Percentiles rank a stretch among this genome's conserved stretches.
Evolutionary conservation across 2,888 invertebrate species (phyloP).

Genomic region (Acrocyrtus sp.): DNA sequence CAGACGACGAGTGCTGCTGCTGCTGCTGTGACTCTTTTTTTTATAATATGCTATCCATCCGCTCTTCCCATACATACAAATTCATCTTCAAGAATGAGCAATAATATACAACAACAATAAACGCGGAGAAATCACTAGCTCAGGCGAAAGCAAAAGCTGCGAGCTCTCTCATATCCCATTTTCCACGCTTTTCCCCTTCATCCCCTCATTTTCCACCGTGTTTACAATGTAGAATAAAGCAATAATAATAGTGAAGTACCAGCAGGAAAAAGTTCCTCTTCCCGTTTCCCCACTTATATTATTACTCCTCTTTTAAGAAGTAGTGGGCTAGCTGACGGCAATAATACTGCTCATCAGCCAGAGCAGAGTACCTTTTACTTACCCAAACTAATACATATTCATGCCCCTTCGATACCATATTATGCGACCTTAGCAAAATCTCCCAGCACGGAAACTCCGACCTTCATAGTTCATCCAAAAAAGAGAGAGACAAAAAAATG

Average conservation of each 20-base stretch:
- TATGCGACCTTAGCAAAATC: conserved; percentile 36
- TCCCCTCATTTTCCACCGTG: conserved; percentile 17
- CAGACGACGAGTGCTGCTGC: conserved; percentile 44
- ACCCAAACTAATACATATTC: conserved; percentile 21
- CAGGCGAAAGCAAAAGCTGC: not conserved
- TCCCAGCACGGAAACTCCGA: conserved; percentile 31
- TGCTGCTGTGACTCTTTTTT: conserved; percentile 40
- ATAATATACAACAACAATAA: conserved; percentile 11
- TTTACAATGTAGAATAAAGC: conserved; percentile 14
- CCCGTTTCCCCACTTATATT: not conserved
- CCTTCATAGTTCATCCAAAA: conserved; percentile 43
- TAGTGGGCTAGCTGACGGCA: conserved; percentile 12
- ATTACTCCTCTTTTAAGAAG: too few species aligned
- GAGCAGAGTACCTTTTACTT: conserved; percentile 23
- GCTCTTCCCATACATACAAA: not conserved
- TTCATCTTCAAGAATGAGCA: not conserved
- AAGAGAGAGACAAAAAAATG: not conserved
- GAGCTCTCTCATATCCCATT: conserved; percentile 31
- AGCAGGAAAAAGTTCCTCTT: conserved; percentile 19
- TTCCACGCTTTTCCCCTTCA: conserved; percentile 11
- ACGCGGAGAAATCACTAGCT: conserved; percentile 19
- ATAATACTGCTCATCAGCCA: conserved; percentile 19
- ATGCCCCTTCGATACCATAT: conserved; percentile 12
- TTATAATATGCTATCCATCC: conserved; percentile 1
- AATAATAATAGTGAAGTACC: conserved; percentile 17